Percentiles rank a stretch among this genome's conserved stretches.
Conservation (phyloP, 2,797 vertebrate genomes). For the Neopelma chrysocephalum region DNA sequence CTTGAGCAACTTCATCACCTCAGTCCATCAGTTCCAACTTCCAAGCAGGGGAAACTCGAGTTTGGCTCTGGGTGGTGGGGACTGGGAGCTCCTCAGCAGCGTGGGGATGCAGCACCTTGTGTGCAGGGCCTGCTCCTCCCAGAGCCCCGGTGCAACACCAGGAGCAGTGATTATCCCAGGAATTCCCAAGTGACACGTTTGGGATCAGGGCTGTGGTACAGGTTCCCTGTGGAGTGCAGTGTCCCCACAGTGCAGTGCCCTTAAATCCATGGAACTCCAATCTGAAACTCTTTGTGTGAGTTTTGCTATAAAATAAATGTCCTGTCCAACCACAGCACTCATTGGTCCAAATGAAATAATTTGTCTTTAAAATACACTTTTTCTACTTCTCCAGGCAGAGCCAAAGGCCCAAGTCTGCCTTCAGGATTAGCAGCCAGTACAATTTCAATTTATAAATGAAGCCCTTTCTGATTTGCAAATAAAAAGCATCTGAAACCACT, state of each 20-base stretch:
- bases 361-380: conserved; percentile 1
- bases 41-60: accelerated
- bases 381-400: neutral
- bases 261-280: neutral
- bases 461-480: conserved; percentile 45
- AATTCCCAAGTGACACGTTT: accelerated
- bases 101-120: neutral
- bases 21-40: neutral
- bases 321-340: conserved; percentile 46
- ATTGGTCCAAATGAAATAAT: conserved; percentile 2
- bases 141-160: neutral
- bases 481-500: conserved; percentile 65
- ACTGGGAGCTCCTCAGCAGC: neutral
- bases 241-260: neutral
- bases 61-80: neutral
- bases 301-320: conserved; percentile 24
- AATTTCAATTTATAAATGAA: conserved; percentile 39
- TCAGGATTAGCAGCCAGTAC: conserved; percentile 12
- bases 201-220: neutral
- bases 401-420: neutral
- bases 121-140: neutral
- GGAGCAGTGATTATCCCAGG: neutral
- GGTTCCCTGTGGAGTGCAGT: accelerated
- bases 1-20: accelerated
- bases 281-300: neutral